These are phyloP conservation scores for Hylaeus anthracinus DNA, from an alignment of 1,140 invertebrate species.

Conservation along the genomic window DNA sequence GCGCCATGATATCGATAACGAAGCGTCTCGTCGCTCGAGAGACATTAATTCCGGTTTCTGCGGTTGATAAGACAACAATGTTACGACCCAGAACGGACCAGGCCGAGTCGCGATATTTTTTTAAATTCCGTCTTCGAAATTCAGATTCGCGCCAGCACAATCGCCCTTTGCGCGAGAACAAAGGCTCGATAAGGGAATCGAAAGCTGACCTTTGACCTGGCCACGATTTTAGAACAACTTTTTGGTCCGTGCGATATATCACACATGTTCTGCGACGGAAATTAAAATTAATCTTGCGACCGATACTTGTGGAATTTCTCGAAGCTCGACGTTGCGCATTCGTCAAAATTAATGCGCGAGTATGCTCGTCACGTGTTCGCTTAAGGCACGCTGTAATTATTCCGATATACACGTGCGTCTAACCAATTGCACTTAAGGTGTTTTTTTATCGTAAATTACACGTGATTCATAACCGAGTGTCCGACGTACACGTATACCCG, in stretches of 20 bases:
- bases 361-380: not conserved
- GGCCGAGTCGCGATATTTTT: no score
- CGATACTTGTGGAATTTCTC: not conserved
- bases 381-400: not conserved
- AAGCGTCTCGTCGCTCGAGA: constrained; percentile 20
- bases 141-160: not conserved
- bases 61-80: constrained; percentile 40
- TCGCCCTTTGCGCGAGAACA: not conserved
- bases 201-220: constrained; percentile 2
- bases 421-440: not conserved
- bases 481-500: constrained; percentile 14
- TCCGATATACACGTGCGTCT: constrained; percentile 4
- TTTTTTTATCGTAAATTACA: constrained; percentile 2
- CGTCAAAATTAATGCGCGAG: constrained; percentile 6
- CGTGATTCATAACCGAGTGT: constrained; percentile 11
- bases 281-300: no score
- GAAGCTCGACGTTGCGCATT: not conserved
- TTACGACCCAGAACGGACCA: not conserved
- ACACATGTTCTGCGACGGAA: no score
- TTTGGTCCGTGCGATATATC: no score
- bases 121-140: not conserved
- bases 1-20: constrained; percentile 44
- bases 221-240: constrained; percentile 3
- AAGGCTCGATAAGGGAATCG: constrained; percentile 7
- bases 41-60: constrained; percentile 26